phyloP scores from a whole-genome alignment of 2,113 vertebrate genomes.

The Ophiodon elongatus region DNA sequence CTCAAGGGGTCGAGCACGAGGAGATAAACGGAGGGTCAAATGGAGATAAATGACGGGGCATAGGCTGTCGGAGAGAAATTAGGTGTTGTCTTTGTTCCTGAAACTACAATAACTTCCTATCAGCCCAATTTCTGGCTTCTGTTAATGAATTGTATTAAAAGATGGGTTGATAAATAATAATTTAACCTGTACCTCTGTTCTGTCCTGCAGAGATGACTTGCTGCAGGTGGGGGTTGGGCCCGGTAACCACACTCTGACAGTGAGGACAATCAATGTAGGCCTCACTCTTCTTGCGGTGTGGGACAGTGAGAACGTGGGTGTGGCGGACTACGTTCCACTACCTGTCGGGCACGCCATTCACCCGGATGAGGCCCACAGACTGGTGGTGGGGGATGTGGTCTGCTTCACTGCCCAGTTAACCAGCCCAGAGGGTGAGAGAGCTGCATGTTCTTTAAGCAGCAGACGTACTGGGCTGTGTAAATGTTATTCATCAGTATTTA shows the following conservation, averaged over 20 bases:
- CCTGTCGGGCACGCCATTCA: conserved; percentile 90
- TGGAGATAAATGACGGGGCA: not conserved
- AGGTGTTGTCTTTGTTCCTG: not conserved
- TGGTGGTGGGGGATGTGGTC: conserved; percentile 91
- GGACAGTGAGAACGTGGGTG: conserved; percentile 85
- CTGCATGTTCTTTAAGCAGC: not conserved
- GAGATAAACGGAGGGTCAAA: not conserved
- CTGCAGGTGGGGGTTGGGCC: conserved; percentile 90
- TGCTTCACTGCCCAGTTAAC: conserved; percentile 86
- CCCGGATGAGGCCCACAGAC: conserved; percentile 79
- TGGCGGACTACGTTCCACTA: conserved; percentile 89
- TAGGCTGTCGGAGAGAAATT: not conserved
- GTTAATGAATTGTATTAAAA: not conserved
- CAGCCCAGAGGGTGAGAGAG: conserved; percentile 86
- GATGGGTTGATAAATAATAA: not conserved
- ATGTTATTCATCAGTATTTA: not conserved
- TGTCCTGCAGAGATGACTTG: conserved; percentile 90
- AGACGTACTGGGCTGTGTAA: not conserved
- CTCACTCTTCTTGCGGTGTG: conserved; percentile 92
- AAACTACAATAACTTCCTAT: not conserved
- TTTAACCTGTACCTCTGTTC: not conserved
- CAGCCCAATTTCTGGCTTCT: not conserved
- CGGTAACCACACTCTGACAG: conserved; percentile 86
- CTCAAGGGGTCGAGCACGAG: not conserved
- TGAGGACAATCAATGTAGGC: conserved; percentile 90